Conservation (phyloP, 2,888 invertebrate genomes). For the Meiosimyza platycephala region DNA sequence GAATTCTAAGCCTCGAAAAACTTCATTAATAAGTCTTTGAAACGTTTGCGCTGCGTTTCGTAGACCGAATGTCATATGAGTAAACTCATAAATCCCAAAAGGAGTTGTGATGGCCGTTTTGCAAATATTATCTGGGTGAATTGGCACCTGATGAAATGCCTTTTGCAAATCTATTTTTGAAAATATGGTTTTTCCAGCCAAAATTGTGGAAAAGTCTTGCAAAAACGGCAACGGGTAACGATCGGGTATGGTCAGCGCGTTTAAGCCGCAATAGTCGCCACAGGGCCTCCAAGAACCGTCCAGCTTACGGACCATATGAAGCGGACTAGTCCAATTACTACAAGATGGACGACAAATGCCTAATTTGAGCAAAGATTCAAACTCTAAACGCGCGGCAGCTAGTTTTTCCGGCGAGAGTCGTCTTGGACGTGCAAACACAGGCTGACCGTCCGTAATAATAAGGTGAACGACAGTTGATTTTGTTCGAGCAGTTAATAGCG, state of each 20-base stretch:
- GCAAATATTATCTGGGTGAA: too few species aligned
- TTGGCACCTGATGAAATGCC: too few species aligned
- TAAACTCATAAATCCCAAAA: too few species aligned
- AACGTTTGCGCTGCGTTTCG: constrained; percentile 30
- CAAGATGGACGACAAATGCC: constrained; percentile 12
- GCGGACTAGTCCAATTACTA: too few species aligned
- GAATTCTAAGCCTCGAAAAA: constrained; percentile 7
- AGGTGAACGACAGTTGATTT: constrained; percentile 24
- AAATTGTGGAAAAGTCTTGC: background rate
- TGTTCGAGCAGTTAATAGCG: constrained; percentile 18
- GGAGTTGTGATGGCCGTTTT: constrained; percentile 18
- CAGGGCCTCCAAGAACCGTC: background rate
- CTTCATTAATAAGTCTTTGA: constrained; percentile 35
- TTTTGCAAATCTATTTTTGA: too few species aligned
- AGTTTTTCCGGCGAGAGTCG: constrained; percentile 52
- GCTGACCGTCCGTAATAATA: constrained; percentile 23
- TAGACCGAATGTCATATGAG: too few species aligned
- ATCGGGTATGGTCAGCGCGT: constrained; percentile 34
- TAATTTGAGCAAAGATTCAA: background rate
- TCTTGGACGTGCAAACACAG: constrained; percentile 40
- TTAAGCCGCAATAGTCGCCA: constrained; percentile 27
- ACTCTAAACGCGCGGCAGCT: constrained; percentile 28
- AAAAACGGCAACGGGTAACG: constrained; percentile 35
- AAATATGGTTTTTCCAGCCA: too few species aligned
- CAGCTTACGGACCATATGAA: too few species aligned